Percentiles rank a stretch among this genome's conserved stretches.
Evolutionary conservation across 2,113 vertebrate genomes (phyloP).

Genomic region (Cromileptes altivelis): DNA sequence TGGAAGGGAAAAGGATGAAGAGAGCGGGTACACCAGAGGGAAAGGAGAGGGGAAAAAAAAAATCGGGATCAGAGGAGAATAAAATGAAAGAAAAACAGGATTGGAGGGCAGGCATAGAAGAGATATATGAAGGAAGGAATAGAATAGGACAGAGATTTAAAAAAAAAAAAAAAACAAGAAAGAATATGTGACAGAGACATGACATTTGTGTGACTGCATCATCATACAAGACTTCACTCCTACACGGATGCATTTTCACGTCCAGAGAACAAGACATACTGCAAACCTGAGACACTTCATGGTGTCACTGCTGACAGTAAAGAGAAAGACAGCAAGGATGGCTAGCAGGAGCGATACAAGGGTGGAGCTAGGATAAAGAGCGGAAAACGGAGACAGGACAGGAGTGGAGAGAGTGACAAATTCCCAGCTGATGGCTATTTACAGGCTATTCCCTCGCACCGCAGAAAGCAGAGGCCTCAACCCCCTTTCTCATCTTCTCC

Average conservation of each 20-base stretch:
- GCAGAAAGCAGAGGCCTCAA: conserved; percentile 42
- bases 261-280: background rate
- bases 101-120: conserved; percentile 2
- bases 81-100: conserved; percentile 30
- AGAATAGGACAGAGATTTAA: conserved; percentile 7
- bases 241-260: conserved; percentile 18
- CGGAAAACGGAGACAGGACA: conserved; percentile 40
- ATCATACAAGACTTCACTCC: conserved; percentile 16
- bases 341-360: conserved; percentile 22
- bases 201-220: conserved; percentile 21
- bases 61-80: conserved; percentile 37
- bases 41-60: conserved; percentile 11
- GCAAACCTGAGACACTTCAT: conserved; percentile 3
- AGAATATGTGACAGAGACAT: background rate
- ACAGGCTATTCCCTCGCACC: conserved; percentile 62
- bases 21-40: conserved; percentile 43
- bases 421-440: conserved; percentile 74
- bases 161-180: background rate
- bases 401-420: conserved; percentile 68
- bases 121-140: background rate
- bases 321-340: conserved; percentile 45
- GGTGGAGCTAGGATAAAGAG: conserved; percentile 25
- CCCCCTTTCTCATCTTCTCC: conserved; percentile 67
- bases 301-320: conserved; percentile 50
- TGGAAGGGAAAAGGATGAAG: conserved; percentile 52